Conservation (phyloP, 2,113 vertebrate genomes). For the Myiozetetes cayanensis region DNA sequence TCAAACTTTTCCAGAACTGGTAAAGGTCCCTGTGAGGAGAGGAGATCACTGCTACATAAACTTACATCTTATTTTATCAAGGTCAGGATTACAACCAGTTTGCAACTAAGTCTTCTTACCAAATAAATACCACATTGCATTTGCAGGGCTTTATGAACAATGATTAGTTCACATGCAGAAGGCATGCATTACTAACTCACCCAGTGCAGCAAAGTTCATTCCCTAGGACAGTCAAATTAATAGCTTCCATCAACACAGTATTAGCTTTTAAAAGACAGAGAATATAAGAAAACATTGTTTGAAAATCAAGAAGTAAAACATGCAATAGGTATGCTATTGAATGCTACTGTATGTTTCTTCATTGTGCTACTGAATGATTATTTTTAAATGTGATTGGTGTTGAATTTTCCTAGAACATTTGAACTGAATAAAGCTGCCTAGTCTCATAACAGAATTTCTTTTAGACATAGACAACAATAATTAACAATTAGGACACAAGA, state of each 20-base stretch:
- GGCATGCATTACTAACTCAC: not conserved
- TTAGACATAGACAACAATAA: conserved; percentile 52
- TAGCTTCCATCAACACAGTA: not conserved
- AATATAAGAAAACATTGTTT: not conserved
- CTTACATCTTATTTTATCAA: not conserved
- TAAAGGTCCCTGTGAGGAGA: not conserved
- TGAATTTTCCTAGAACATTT: not conserved
- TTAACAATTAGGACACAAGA: conserved; percentile 54
- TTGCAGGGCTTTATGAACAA: not conserved
- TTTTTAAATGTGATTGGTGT: conserved; percentile 4
- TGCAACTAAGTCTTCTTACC: not conserved
- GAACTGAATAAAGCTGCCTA: conserved; percentile 19
- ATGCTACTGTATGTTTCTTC: not conserved
- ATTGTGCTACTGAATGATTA: not conserved
- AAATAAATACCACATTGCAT: not conserved
- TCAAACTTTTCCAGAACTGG: not conserved
- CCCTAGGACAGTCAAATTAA: not conserved
- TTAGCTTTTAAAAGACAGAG: not conserved
- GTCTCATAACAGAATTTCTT: conserved; percentile 40
- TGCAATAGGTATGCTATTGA: not conserved
- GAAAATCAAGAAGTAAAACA: not conserved
- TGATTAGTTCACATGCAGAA: not conserved
- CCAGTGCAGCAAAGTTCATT: not conserved
- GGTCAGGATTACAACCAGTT: not conserved
- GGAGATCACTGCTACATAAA: not conserved